phyloP scores from a whole-genome alignment of 2,888 invertebrate species.

The Plagiodera versicolora region DNA sequence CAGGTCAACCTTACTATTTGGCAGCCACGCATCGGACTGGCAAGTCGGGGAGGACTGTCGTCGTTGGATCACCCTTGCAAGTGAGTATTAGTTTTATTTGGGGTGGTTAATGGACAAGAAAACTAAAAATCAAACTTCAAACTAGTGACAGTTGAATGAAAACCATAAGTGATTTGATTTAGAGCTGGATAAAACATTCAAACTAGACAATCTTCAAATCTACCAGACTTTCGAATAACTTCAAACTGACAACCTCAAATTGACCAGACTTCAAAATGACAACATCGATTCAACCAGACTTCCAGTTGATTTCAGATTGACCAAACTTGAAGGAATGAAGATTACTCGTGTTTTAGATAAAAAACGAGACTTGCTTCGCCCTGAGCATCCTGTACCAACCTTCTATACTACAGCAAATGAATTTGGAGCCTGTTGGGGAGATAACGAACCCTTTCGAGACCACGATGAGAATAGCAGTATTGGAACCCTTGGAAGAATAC shows the following conservation, averaged over 20 bases:
- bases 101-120: too few relatives aligned
- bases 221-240: neutral
- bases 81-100: too few relatives aligned
- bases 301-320: too few relatives aligned
- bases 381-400: slow-evolving; percentile 76
- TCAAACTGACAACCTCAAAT: too few relatives aligned
- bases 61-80: slow-evolving; percentile 75
- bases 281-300: neutral
- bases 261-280: too few relatives aligned
- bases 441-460: slow-evolving; percentile 76
- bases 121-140: too few relatives aligned
- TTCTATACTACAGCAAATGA: slow-evolving; percentile 66
- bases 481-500: slow-evolving; percentile 74
- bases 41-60: slow-evolving; percentile 59
- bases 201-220: neutral
- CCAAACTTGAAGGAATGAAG: too few relatives aligned
- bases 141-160: too few relatives aligned
- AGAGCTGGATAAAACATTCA: neutral
- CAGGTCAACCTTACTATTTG: slow-evolving; percentile 62
- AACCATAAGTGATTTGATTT: too few relatives aligned
- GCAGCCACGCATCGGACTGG: slow-evolving; percentile 68
- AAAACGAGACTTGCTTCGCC: slow-evolving; percentile 77
- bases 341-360: slow-evolving; percentile 60
- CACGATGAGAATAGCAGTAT: slow-evolving; percentile 69
- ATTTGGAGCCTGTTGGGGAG: slow-evolving; percentile 66